phyloP scores from a whole-genome alignment of 2,113 vertebrate species.

The Hypomesus transpacificus region DNA sequence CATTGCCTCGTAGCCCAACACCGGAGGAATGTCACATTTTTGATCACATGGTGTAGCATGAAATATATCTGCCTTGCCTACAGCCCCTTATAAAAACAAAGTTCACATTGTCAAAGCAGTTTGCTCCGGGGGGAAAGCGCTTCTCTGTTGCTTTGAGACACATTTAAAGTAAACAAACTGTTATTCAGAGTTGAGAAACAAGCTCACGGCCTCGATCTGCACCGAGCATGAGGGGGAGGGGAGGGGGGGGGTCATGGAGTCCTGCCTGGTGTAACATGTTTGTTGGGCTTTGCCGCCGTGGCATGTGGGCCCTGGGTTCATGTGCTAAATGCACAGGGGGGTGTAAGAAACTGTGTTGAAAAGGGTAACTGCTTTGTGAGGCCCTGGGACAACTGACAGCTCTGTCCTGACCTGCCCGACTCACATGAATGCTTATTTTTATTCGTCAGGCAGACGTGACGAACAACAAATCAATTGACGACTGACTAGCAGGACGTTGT shows the following conservation, averaged over 20 bases:
- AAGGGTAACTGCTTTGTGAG: conserved; percentile 4
- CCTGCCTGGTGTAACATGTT: conserved; percentile 51
- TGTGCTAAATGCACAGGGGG: conserved; percentile 14
- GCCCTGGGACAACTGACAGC: background rate
- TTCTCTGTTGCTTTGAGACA: conserved; percentile 73
- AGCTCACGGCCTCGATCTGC: conserved; percentile 69
- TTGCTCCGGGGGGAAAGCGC: conserved; percentile 73
- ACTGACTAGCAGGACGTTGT: too few relatives aligned
- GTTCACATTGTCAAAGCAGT: conserved; percentile 71
- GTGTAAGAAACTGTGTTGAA: conserved; percentile 7
- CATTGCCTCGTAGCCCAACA: conserved; percentile 71
- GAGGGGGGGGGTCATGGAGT: conserved; percentile 26
- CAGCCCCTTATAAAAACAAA: conserved; percentile 82
- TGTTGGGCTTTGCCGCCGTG: conserved; percentile 47
- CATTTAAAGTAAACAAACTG: conserved; percentile 89
- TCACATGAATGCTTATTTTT: background rate
- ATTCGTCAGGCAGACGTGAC: conserved; percentile 1
- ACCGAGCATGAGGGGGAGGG: conserved; percentile 64
- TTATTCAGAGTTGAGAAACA: conserved; percentile 82
- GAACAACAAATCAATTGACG: background rate
- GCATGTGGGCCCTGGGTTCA: conserved; percentile 21
- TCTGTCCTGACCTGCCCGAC: background rate
- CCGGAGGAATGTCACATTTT: conserved; percentile 87
- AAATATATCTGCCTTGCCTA: conserved; percentile 88
- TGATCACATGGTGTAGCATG: conserved; percentile 91